These are phyloP conservation scores for Eupithecia centaureata DNA, from an alignment of 2,888 invertebrate genomes.

Conservation along the genomic window DNA sequence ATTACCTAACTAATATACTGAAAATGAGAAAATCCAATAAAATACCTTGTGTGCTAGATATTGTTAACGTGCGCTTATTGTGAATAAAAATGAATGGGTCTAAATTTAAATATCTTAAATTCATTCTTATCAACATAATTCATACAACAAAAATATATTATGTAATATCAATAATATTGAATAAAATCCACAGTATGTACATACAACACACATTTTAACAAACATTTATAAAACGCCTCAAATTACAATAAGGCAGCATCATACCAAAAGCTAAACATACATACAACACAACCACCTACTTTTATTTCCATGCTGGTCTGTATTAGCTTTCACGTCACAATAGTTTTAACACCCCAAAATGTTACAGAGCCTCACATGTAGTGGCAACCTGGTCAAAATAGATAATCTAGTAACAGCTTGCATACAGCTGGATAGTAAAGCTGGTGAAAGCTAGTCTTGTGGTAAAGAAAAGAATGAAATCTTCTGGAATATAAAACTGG, in stretches of 20 bases:
- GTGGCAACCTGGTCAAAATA: neutral
- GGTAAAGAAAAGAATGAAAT: neutral
- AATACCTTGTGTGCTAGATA: conserved; percentile 23
- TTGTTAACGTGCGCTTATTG: conserved; percentile 16
- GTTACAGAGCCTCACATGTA: neutral
- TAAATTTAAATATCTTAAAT: conserved; percentile 14
- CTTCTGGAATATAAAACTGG: neutral
- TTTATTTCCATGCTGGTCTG: neutral
- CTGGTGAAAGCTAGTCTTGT: neutral
- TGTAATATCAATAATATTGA: conserved; percentile 18
- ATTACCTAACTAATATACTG: conserved; percentile 4
- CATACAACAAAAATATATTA: conserved; percentile 11
- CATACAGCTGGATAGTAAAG: neutral
- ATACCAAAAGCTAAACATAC: neutral
- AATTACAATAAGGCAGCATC: neutral
- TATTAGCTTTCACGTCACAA: neutral
- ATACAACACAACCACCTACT: neutral
- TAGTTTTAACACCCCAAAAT: neutral
- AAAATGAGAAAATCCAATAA: conserved; percentile 18
- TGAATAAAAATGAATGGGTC: neutral
- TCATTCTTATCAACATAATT: conserved; percentile 9
- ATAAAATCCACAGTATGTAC: conserved; percentile 17
- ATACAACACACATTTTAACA: conserved; percentile 16
- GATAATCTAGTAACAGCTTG: neutral
- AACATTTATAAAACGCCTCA: conserved; percentile 9